A percentile compares a stretch with the other conserved stretches of the same genome.
Conservation (phyloP, 2,113 vertebrate species). For the Xyrauchen texanus region DNA sequence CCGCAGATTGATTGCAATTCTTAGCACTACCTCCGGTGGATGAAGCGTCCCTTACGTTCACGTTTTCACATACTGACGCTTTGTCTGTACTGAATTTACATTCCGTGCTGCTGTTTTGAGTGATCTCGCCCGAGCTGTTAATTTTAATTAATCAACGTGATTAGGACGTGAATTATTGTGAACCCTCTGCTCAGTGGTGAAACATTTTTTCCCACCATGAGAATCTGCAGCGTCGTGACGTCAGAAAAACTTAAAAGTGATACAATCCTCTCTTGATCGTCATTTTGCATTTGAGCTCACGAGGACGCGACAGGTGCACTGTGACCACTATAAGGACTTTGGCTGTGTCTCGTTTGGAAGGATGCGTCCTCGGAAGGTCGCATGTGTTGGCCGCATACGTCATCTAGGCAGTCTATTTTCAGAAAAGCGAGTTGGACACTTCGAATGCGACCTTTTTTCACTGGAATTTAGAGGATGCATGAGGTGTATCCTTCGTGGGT, state of each 20-base stretch:
- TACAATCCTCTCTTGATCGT: slow-evolving; percentile 27
- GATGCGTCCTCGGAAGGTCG: no score
- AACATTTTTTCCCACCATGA: slow-evolving; percentile 24
- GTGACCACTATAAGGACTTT: background rate
- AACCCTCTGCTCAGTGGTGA: background rate
- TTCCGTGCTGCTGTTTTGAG: slow-evolving; percentile 32
- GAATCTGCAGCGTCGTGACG: slow-evolving; percentile 55
- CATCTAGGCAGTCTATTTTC: no score
- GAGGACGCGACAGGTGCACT: background rate
- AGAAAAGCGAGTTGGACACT: no score
- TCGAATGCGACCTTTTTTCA: no score
- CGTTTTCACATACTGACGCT: slow-evolving; percentile 39
- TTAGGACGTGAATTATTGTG: background rate
- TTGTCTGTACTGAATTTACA: slow-evolving; percentile 35
- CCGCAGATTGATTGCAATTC: slow-evolving; percentile 47
- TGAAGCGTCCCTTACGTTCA: slow-evolving; percentile 45
- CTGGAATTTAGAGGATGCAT: no score
- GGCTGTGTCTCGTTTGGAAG: no score
- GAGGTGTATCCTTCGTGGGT: no score
- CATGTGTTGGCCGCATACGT: no score
- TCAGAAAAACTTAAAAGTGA: slow-evolving; percentile 54
- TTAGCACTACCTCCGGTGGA: slow-evolving; percentile 39
- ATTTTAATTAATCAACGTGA: slow-evolving; percentile 33
- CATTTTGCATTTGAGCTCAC: slow-evolving; percentile 4
- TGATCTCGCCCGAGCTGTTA: slow-evolving; percentile 24